Conservation (phyloP, 2,113 vertebrate genomes). For the Cettia cetti region DNA sequence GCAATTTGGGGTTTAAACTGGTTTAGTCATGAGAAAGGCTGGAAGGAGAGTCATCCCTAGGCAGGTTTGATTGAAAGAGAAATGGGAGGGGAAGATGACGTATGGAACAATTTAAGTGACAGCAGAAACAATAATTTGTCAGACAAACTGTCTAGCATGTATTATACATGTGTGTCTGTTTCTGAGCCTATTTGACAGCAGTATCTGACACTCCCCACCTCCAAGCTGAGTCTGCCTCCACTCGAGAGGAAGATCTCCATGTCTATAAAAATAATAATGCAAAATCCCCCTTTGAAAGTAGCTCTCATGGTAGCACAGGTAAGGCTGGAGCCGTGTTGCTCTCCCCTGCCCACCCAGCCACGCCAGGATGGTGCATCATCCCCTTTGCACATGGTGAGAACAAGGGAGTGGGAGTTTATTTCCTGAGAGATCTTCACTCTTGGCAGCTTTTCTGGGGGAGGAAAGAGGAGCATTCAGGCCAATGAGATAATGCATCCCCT, state of each 20-base stretch:
- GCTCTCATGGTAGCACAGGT: background rate
- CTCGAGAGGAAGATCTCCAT: background rate
- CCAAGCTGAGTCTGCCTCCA: constrained; percentile 20
- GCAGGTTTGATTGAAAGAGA: constrained; percentile 20
- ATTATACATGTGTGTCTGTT: constrained; percentile 24
- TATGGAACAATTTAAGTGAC: constrained; percentile 26
- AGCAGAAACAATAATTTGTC: constrained; percentile 62
- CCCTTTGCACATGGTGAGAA: constrained; percentile 32
- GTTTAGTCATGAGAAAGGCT: background rate
- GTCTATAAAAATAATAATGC: background rate
- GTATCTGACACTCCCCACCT: constrained; percentile 51
- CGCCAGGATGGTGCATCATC: constrained; percentile 38
- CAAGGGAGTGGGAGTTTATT: constrained; percentile 54
- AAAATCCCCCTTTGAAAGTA: background rate
- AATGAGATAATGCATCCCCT: constrained; percentile 28
- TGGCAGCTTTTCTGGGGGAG: constrained; percentile 60
- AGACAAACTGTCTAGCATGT: constrained; percentile 51
- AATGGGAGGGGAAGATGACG: constrained; percentile 21
- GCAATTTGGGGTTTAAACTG: background rate
- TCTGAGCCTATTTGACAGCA: constrained; percentile 52
- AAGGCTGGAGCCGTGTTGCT: background rate
- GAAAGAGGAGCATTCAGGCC: constrained; percentile 32
- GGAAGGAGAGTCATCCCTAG: background rate
- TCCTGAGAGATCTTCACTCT: constrained; percentile 51
- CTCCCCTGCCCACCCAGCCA: background rate